These are phyloP conservation scores for Setipinna tenuifilis DNA, from an alignment of 2,797 vertebrate species.

Conservation along the genomic window DNA sequence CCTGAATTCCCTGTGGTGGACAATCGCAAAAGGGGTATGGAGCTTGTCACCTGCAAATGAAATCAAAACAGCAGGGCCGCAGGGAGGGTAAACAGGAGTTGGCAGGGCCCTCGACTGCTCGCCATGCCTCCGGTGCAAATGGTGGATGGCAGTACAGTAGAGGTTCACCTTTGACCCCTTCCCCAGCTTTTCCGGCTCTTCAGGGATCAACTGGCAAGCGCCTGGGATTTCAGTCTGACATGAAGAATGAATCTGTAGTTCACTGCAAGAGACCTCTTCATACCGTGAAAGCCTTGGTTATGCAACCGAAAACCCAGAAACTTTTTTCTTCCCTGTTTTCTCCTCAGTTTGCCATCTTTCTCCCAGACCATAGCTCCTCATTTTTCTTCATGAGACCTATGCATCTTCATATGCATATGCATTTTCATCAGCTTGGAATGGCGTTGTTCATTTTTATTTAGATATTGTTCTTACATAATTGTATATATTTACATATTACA, in stretches of 20 bases:
- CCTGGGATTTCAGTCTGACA: conserved; percentile 5
- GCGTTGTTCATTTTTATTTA: neutral
- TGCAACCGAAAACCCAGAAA: conserved; percentile 1
- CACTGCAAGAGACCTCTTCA: neutral
- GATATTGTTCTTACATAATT: neutral
- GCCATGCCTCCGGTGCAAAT: conserved; percentile 24
- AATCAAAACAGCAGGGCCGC: conserved; percentile 47
- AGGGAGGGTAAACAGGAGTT: conserved; percentile 38
- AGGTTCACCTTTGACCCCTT: neutral
- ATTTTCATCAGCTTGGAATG: neutral
- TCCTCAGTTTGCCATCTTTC: neutral
- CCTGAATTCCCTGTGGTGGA: conserved; percentile 35
- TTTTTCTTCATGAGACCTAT: neutral
- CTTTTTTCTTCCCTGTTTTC: neutral
- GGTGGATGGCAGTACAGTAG: conserved; percentile 5
- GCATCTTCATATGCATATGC: no score
- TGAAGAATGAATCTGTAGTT: conserved; percentile 14
- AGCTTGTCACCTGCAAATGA: conserved; percentile 51
- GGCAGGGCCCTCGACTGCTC: neutral
- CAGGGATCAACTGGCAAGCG: neutral
- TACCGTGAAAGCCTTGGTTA: neutral
- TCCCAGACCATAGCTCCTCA: neutral
- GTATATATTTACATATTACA: neutral
- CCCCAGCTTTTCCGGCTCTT: neutral
- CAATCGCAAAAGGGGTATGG: conserved; percentile 35